These are phyloP conservation scores for Diorhabda sublineata DNA, from an alignment of 1,140 invertebrate species.

Conservation along the genomic window DNA sequence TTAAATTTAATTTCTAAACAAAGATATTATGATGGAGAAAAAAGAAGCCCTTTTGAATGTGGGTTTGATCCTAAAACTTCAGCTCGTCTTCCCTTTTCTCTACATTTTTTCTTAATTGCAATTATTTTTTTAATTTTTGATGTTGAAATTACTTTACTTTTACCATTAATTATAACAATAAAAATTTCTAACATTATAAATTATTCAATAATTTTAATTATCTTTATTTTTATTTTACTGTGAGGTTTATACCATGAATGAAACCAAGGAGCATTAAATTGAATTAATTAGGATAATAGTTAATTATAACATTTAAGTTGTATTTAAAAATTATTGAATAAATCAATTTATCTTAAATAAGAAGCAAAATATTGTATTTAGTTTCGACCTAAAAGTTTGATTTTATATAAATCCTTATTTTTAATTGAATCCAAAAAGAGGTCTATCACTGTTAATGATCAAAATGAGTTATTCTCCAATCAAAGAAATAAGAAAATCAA, in stretches of 20 bases:
- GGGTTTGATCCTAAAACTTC: neutral
- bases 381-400: conserved; percentile 56
- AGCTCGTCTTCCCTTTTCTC: neutral
- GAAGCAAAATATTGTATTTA: conserved; percentile 53
- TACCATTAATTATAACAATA: conserved; percentile 45
- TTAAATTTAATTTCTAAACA: neutral
- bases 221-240: conserved; percentile 55
- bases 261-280: conserved; percentile 58
- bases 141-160: conserved; percentile 17
- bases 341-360: conserved; percentile 54
- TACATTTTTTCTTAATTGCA: neutral
- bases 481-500: conserved; percentile 32
- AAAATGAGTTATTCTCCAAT: conserved; percentile 36
- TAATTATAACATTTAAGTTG: conserved; percentile 62
- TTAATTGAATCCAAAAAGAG: conserved; percentile 47
- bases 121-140: neutral
- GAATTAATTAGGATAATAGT: conserved; percentile 57
- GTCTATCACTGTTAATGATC: conserved; percentile 56
- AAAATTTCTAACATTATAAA: conserved; percentile 45
- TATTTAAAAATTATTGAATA: conserved; percentile 56
- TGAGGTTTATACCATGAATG: conserved; percentile 58
- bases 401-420: conserved; percentile 48
- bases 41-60: neutral
- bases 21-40: neutral
- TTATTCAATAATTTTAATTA: conserved; percentile 41